Base-by-base conservation (phyloP, 1,140 invertebrate genomes). In the Drosophila bipectinata region DNA sequence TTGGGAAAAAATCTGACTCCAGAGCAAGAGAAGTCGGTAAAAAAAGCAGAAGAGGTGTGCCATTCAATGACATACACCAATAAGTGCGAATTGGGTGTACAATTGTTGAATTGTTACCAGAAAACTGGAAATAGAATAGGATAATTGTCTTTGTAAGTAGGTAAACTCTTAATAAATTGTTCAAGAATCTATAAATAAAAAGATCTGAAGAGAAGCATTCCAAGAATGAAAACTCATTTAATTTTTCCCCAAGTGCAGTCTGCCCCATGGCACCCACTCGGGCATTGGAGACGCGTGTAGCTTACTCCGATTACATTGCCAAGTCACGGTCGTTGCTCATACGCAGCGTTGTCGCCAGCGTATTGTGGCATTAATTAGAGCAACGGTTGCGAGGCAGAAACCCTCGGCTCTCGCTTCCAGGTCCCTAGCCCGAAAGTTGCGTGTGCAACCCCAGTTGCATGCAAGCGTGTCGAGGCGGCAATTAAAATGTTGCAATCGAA, bases 361-460 rank as follows among this genome's bases (percentile, higher is more conserved):
- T 51, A 73, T 76, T 82, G 68, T 8, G 79, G 83, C 79, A 88
- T 87, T 87, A 87, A 88, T 87, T 87, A 88, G 83, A 62, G 66
- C 60, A 72, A 57, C 54, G 51, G 44, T 28, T 52, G 62, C 47
- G 44, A 67, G 49, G 71, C 51, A 69, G 32, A 7, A 10, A 8
- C 15, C 9, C 9, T 47, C 41, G 15, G 14, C 41, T 18, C n/a
- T 44, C 5, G 8, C 44, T 21, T 18, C 4, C 14, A 14, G 1
- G 41, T 14, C n/a, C 39, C 32, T 32, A 41, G 41, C 7, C 53
- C 34, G 48, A 10, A 37, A 44, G 62, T 87, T 77, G 82, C 82
- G 77, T 88, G 82, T 44, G 41, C 15, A 24, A n/a, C 18, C 49
- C 34, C 47, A 45, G 51, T 21, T 28, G 63, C 74, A 81, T 83